phyloP scores from a whole-genome alignment of 2,888 invertebrate species.

The Mesorhabditis sp. region DNA sequence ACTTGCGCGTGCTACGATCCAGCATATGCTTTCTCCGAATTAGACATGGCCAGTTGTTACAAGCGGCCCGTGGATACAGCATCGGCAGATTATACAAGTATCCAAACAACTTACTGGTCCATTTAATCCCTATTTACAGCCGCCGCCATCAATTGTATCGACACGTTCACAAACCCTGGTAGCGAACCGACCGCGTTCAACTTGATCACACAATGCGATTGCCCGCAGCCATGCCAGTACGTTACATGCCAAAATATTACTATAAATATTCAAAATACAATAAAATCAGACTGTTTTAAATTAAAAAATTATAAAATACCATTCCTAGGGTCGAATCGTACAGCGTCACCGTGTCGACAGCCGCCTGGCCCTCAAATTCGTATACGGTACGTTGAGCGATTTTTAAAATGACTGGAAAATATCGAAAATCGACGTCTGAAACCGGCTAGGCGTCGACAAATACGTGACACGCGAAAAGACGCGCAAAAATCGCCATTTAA shows the following conservation, averaged over 20 bases:
- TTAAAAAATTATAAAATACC: neutral
- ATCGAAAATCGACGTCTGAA: no score
- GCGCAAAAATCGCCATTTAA: no score
- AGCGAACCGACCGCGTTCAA: constrained; percentile 27
- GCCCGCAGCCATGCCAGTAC: constrained; percentile 53
- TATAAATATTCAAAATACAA: no score
- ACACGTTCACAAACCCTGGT: constrained; percentile 30
- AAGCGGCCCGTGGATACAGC: neutral
- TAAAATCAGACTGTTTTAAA: neutral
- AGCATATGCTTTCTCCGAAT: constrained; percentile 29
- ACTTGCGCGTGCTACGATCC: constrained; percentile 58
- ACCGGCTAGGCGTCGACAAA: no score
- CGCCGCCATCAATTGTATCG: constrained; percentile 41
- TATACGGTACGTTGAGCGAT: constrained; percentile 33
- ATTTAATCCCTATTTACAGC: neutral
- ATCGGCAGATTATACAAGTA: neutral
- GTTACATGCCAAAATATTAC: constrained; percentile 9
- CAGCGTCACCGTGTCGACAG: constrained; percentile 52
- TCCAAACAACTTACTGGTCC: neutral
- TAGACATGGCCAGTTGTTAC: neutral
- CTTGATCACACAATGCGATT: constrained; percentile 44
- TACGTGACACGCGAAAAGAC: no score
- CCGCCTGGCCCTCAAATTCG: constrained; percentile 51
- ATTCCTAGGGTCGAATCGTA: constrained; percentile 44
- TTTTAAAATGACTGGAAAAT: neutral